Conservation (phyloP, 2,888 invertebrate species). For the Scelioninae gen. 1 region DNA sequence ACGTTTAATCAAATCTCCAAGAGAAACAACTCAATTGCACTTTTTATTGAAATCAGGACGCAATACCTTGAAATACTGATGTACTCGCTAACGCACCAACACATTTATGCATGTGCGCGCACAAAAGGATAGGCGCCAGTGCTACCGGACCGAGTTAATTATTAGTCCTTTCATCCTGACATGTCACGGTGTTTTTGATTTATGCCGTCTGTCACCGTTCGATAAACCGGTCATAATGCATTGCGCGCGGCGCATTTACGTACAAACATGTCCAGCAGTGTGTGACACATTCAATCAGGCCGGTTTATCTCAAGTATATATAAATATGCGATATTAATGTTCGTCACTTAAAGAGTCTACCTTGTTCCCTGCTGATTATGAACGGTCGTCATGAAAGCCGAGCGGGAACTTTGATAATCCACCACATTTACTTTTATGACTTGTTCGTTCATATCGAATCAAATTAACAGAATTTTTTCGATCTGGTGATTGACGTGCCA, state of each 20-base stretch:
- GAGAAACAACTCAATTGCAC: conserved; percentile 23
- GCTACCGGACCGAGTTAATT: conserved; percentile 70
- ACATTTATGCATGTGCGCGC: background rate
- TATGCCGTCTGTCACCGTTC: conserved; percentile 76
- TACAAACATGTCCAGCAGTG: conserved; percentile 71
- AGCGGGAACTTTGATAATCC: too few relatives aligned
- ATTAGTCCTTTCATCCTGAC: conserved; percentile 63
- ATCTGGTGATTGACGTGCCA: too few relatives aligned
- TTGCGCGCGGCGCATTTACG: conserved; percentile 65
- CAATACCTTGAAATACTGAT: background rate
- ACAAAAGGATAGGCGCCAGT: conserved; percentile 65
- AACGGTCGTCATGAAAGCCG: too few relatives aligned
- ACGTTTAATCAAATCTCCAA: background rate
- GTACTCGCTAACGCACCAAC: background rate
- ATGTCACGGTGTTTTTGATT: conserved; percentile 74
- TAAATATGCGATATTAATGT: conserved; percentile 71
- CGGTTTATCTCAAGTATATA: conserved; percentile 56
- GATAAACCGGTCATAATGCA: conserved; percentile 78
- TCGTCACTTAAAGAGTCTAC: conserved; percentile 69
- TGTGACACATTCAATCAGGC: conserved; percentile 76
- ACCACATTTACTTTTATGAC: too few relatives aligned
- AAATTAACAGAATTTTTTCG: too few relatives aligned
- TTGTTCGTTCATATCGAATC: too few relatives aligned
- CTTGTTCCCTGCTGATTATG: too few relatives aligned
- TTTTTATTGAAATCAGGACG: conserved; percentile 10